Percentiles rank a stretch among this genome's conserved stretches.
These are phyloP conservation scores for Monochamus alternatus DNA, from an alignment of 2,888 invertebrate species.

Conservation along the genomic window DNA sequence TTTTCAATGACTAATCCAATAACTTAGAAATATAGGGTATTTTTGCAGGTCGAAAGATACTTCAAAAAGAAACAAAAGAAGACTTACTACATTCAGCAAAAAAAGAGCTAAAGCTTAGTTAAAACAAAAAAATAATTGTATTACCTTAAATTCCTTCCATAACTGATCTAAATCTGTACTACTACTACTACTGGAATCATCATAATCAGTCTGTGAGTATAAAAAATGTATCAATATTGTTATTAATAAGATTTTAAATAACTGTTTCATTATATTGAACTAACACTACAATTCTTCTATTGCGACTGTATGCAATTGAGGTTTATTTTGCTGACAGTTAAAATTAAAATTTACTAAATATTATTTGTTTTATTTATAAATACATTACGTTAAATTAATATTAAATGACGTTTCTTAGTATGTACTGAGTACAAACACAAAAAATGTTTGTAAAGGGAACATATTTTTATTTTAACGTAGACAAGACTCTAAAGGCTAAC, in stretches of 20 bases:
- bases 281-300: neutral
- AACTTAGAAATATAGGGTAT: no score
- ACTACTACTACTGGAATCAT: slow-evolving; percentile 8
- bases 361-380: slow-evolving; percentile 7
- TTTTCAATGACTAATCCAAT: no score
- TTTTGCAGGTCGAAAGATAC: no score
- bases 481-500: no score
- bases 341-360: slow-evolving; percentile 1
- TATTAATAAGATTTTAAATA: slow-evolving; percentile 33
- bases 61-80: no score
- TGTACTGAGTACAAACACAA: no score
- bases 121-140: neutral
- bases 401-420: neutral
- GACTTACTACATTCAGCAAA: no score
- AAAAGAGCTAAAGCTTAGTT: no score
- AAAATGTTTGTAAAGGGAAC: no score
- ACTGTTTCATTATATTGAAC: slow-evolving; percentile 37
- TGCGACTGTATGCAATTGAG: neutral
- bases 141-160: slow-evolving; percentile 63
- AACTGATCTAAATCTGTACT: slow-evolving; percentile 52
- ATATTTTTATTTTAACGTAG: no score
- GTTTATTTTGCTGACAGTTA: neutral
- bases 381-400: neutral
- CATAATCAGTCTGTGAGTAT: slow-evolving; percentile 31
- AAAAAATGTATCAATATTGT: slow-evolving; percentile 22